Evolutionary conservation across 2,797 vertebrate genomes (phyloP).

Genomic region (Bucorvus abyssinicus): DNA sequence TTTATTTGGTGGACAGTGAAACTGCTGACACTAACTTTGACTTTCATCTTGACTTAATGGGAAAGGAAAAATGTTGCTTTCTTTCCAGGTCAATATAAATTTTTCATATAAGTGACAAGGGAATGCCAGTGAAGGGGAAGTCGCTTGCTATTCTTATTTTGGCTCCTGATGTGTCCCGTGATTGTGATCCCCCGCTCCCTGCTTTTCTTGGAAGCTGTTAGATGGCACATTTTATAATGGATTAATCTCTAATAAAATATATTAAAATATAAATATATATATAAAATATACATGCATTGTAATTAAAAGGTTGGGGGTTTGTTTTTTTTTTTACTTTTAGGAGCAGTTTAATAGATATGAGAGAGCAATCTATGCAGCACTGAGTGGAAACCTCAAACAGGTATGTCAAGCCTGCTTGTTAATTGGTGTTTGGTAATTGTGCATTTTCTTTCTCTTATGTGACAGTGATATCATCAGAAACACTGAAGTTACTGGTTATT

Average conservation of each 20-base stretch:
- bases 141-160: neutral
- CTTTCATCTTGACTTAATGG: neutral
- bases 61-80: neutral
- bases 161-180: neutral
- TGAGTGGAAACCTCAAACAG: constrained; percentile 96
- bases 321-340: constrained; percentile 72
- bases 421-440: neutral
- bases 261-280: too few relatives aligned
- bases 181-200: neutral
- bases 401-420: constrained; percentile 66
- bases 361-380: constrained; percentile 90
- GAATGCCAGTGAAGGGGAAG: neutral
- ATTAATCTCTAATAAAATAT: neutral
- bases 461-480: neutral
- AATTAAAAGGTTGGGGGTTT: neutral
- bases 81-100: neutral
- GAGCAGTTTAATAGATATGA: constrained; percentile 92
- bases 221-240: neutral
- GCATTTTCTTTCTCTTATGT: neutral
- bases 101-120: neutral
- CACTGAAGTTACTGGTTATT: neutral
- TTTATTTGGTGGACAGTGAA: neutral
- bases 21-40: neutral
- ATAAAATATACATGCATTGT: too few relatives aligned
- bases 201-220: neutral